Base-by-base conservation (phyloP, 1,140 invertebrate species). In the Drosophila oshimai region DNA sequence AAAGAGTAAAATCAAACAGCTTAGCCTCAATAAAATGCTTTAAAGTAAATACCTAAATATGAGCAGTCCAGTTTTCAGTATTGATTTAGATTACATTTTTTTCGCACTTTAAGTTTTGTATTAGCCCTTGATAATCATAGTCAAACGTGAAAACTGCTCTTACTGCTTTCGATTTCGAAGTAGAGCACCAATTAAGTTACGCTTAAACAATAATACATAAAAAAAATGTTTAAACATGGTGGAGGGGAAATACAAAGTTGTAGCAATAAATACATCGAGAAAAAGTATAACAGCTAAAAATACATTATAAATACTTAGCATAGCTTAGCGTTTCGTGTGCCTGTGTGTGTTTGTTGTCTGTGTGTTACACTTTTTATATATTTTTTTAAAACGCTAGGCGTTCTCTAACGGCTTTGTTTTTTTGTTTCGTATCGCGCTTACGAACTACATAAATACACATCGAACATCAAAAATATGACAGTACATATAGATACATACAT, bases 391-490 rank as follows among this genome's bases (percentile, higher is more conserved):
- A 87, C 81, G 81, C 81, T 87, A 88, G 51, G 81, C 81, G 81
- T 87, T 87, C 76, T 77, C 73, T 87, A 87, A 87, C 81, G 83
- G 73, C 58, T 75, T 75, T 18, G 22, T 46, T 53, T 53, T 54
- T 58, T 17, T 49, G 44, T 46, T 49, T 51, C 9, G 62, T 74
- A 34, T 51, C 50, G 60, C 58, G 64, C 83, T 87, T 87, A 86
- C 73, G 33, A 88, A 88, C 77, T 88, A 87, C 51, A 87, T 87
- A 87, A 87, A 88, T 88, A 88, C 81, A 87, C 81, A 87, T 87
- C 47, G 47, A 87, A 88, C 77, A 81, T 81, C 83, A 76, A 81
- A 88, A 88, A 88, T 87, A 81, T 81, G 42, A 68, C 65, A 70
- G 62, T n/a, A n/a, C 50, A 70, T 53, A 67, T 67, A 65, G 42